Base-by-base conservation (phyloP, 2,113 vertebrate genomes). In the Ameiurus melas region DNA sequence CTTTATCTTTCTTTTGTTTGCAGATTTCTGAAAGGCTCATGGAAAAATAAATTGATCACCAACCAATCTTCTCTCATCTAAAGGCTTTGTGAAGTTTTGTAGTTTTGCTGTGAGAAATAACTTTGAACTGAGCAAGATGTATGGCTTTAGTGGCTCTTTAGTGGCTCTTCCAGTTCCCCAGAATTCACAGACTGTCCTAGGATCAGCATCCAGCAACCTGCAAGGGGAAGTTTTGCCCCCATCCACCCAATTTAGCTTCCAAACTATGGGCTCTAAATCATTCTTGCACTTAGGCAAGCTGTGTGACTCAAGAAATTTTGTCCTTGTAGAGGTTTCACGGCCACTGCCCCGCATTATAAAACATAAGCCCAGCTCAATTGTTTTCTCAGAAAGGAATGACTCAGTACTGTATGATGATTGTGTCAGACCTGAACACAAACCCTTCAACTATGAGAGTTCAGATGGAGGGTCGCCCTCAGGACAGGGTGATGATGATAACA, bases 291-390 rank as follows among this genome's bases (percentile, higher is more conserved):
- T 78, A 16, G 10, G 13, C 43, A 78, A 78, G 43, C 75, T 51
- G 39, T 47, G 39, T 27, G 39, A 27, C 43, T 12, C 43, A 78
- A 27, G 25, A 51, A 27, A 51, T 10, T 27, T 51, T 51, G 75
- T n/a, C 10, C 71, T 43, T 17, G 73, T 47, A 7, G 75, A 51
- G 5, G 43, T 78, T 78, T 78, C 43, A n/a, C 43, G 1, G 22
- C 43, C 75, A 51, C 75, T 78, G 43, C 75, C 43, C 22, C 75
- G 12, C 13, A 51, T 78, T 78, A 78, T 78, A 78, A 78, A 78
- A 27, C 43, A 78, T n/a, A 78, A 78, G 10, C 75, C 75, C 22
- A 51, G 75, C 75, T 27, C 75, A 27, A 51, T 78, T 27, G 75
- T 78, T 78, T 78, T 78, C 43, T 78, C 75, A 78, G 43, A 47